A percentile compares a stretch with the other conserved stretches of the same genome.
These are phyloP conservation scores for Ophiodon elongatus DNA, from an alignment of 2,113 vertebrate genomes.

Conservation along the genomic window DNA sequence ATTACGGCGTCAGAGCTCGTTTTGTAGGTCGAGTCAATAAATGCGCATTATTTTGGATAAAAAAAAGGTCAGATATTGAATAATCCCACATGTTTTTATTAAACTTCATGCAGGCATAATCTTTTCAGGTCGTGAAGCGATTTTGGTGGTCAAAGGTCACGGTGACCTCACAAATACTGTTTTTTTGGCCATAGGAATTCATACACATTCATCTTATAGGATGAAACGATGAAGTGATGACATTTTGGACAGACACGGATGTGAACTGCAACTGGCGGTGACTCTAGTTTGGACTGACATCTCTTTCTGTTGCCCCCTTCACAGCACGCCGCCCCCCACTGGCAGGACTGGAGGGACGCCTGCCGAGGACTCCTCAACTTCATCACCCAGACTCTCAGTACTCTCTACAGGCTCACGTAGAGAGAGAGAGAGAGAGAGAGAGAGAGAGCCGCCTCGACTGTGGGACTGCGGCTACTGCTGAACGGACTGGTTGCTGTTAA, in stretches of 20 bases:
- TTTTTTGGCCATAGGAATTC: no score
- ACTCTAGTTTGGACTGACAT: not conserved
- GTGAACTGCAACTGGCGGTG: not conserved
- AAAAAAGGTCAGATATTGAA: constrained; percentile 19
- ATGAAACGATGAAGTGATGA: not conserved
- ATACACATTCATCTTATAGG: no score
- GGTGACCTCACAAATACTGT: no score
- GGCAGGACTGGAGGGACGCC: constrained; percentile 78
- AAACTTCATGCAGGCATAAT: no score
- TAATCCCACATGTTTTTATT: not conserved
- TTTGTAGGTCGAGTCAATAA: constrained; percentile 14
- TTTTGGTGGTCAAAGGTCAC: no score
- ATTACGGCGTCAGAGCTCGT: not conserved
- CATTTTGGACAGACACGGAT: not conserved
- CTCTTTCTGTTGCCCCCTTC: not conserved
- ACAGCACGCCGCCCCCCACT: constrained; percentile 69
- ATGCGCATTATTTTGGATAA: constrained; percentile 12
- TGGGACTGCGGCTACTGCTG: not conserved
- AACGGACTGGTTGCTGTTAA: not conserved
- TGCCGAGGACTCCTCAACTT: constrained; percentile 78
- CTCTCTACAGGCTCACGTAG: constrained; percentile 78
- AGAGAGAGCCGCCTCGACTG: not conserved
- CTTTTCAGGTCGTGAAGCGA: no score
- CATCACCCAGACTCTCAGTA: constrained; percentile 77
- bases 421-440: constrained; percentile 14